Evolutionary conservation across 1,140 invertebrate species (phyloP).

Genomic region (Delia radicum): DNA sequence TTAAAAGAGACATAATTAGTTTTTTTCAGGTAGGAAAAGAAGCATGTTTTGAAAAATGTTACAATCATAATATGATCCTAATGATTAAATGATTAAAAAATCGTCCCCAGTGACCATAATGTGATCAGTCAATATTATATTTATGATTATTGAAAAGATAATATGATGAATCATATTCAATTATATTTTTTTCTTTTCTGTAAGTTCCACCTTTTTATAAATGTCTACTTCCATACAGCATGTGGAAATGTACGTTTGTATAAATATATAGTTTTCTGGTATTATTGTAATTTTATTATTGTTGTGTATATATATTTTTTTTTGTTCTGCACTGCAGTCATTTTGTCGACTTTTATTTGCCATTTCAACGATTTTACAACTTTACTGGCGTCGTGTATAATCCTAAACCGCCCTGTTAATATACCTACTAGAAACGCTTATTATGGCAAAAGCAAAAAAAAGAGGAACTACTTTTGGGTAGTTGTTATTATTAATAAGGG

Average conservation of each 20-base stretch:
- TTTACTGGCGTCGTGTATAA: conserved; percentile 19
- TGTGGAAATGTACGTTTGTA: no score
- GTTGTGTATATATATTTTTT: conserved; percentile 5
- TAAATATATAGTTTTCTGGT: no score
- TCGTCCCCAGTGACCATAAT: no score
- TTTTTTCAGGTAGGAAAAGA: no score
- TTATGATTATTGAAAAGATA: not conserved
- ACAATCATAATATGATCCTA: no score
- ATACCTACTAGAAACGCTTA: not conserved
- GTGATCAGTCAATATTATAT: not conserved
- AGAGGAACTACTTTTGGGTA: not conserved
- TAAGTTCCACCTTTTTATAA: no score
- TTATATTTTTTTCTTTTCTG: not conserved
- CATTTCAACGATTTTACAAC: conserved; percentile 18
- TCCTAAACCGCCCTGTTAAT: conserved; percentile 21
- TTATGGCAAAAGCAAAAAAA: not conserved
- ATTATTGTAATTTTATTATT: not conserved
- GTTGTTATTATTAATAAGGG: not conserved
- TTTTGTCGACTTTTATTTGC: conserved; percentile 17
- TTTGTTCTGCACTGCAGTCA: conserved; percentile 19
- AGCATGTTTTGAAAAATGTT: no score
- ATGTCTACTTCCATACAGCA: no score
- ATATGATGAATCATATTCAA: not conserved
- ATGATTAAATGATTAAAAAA: no score
- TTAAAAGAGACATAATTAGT: no score